These are phyloP conservation scores for Falco columbarius DNA, from an alignment of 2,797 vertebrate species.

Conservation along the genomic window DNA sequence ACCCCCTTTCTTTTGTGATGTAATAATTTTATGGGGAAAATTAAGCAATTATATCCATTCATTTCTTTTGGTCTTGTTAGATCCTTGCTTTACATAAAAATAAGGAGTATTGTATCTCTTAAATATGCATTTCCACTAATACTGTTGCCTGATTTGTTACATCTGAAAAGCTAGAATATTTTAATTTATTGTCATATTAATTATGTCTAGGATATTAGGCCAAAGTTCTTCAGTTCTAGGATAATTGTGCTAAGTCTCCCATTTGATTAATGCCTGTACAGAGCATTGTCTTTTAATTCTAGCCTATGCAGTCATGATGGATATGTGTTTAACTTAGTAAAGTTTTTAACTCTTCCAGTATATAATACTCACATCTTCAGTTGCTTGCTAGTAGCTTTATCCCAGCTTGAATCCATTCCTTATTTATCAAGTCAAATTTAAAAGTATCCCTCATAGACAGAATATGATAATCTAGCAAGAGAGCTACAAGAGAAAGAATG, in stretches of 20 bases:
- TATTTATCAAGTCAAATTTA: background rate
- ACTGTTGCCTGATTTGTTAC: background rate
- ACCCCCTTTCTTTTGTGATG: no score
- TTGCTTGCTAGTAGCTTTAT: background rate
- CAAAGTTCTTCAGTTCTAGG: background rate
- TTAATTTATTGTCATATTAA: background rate
- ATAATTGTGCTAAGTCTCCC: background rate
- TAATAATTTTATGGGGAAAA: no score
- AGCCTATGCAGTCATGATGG: background rate
- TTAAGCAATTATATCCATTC: background rate
- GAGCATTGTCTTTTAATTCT: background rate
- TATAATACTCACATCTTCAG: background rate
- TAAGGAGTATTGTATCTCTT: background rate
- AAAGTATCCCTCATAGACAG: background rate
- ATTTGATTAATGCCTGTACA: background rate
- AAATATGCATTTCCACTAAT: background rate
- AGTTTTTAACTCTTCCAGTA: background rate
- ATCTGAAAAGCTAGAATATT: background rate
- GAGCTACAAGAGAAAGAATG: background rate
- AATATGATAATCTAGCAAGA: background rate
- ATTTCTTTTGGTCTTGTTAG: background rate
- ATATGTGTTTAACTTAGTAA: background rate
- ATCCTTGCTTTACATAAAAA: background rate
- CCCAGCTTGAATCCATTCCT: background rate
- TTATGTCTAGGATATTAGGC: background rate